Percentiles rank a stretch among this genome's conserved stretches.
phyloP scores from a whole-genome alignment of 2,113 vertebrate species.

The Dascyllus trimaculatus region DNA sequence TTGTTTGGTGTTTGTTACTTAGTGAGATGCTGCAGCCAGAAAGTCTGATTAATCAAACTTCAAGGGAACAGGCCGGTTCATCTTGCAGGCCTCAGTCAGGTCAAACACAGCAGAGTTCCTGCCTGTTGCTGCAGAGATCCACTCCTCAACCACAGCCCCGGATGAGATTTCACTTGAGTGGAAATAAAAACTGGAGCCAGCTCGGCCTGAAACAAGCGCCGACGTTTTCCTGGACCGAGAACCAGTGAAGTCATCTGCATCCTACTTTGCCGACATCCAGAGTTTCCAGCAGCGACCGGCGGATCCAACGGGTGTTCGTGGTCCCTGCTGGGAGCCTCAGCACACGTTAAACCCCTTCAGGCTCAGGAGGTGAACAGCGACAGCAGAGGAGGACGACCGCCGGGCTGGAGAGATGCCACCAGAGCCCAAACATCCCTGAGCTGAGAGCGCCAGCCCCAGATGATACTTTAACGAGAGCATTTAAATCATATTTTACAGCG shows the following conservation, averaged over 20 bases:
- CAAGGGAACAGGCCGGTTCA: no score
- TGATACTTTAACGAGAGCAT: no score
- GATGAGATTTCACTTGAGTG: neutral
- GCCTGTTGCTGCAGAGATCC: neutral
- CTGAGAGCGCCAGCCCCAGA: no score
- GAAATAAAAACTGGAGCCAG: slow-evolving; percentile 5
- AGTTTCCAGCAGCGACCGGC: slow-evolving; percentile 35
- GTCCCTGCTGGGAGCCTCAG: neutral
- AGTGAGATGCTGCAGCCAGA: no score
- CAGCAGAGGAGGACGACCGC: no score
- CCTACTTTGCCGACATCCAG: neutral
- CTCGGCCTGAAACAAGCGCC: neutral
- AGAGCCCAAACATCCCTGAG: no score
- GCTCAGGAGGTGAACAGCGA: neutral
- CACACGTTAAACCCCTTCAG: neutral
- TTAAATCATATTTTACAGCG: no score
- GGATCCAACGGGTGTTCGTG: slow-evolving; percentile 1
- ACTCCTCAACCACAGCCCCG: neutral
- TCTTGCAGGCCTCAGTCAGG: no score
- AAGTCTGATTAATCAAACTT: no score
- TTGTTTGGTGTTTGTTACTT: no score
- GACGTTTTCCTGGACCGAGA: neutral
- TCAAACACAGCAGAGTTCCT: no score
- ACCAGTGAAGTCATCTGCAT: slow-evolving; percentile 33
- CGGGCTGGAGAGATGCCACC: no score